Conservation (phyloP, 2,113 vertebrate species). For the Albula goreensis region DNA sequence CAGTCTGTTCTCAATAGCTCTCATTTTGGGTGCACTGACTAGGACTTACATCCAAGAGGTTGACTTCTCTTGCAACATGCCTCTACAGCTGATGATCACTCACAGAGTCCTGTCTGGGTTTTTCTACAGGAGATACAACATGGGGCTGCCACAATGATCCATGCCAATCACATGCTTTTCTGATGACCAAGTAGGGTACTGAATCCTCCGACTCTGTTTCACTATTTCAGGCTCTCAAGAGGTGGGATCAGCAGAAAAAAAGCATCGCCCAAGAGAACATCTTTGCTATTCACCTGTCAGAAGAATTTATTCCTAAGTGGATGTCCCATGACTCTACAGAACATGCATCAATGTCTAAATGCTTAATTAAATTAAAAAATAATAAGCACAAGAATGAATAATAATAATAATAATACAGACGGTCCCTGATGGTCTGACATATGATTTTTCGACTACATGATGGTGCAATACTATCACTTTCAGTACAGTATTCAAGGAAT, state of each 20-base stretch:
- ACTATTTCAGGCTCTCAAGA: background rate
- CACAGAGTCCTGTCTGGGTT: background rate
- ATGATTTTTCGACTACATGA: too few species aligned
- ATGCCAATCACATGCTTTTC: slow-evolving; percentile 29
- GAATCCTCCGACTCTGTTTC: slow-evolving; percentile 5
- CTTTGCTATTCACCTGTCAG: background rate
- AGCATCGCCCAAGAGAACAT: too few species aligned
- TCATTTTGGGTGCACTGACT: slow-evolving; percentile 10
- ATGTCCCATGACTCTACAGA: background rate
- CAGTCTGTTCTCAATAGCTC: slow-evolving; percentile 15
- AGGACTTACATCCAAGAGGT: slow-evolving; percentile 22
- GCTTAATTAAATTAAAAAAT: too few species aligned
- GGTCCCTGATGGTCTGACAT: too few species aligned
- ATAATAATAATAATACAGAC: too few species aligned
- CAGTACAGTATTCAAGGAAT: too few species aligned
- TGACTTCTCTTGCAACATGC: slow-evolving; percentile 11
- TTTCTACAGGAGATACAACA: background rate
- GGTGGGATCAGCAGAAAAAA: slow-evolving; percentile 4
- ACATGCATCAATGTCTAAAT: background rate
- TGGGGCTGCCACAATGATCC: slow-evolving; percentile 15
- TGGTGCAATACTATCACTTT: too few species aligned
- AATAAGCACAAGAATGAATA: too few species aligned
- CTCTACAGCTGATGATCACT: background rate
- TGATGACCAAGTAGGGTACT: background rate
- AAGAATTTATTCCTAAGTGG: background rate